Evolutionary conservation across 2,888 invertebrate genomes (phyloP), one percentile per base, ranked within the genome.

Genomic region (Melieria crassipennis): DNA sequence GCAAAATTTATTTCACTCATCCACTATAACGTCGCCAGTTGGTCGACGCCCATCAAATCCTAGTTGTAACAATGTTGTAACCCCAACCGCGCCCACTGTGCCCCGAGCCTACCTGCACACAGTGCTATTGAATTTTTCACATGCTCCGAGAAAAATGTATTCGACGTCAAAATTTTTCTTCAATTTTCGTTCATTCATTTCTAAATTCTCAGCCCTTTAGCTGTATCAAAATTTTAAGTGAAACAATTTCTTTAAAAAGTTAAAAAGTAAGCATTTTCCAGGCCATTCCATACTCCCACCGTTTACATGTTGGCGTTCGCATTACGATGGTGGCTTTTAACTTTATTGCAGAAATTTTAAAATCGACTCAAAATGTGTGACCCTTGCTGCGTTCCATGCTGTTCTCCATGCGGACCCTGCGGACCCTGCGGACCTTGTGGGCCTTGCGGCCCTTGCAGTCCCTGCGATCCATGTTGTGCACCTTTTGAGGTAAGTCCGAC

Each of bases 401-500:
- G 75, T 66, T 66, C 67, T 47, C 73, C 72, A 16, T 81, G 79
- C 58, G 76, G 77, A 50, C 78, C 79, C 10, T 78, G 76, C 63
- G 77, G 75, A 9, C 78, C 81, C 13, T 79, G 78, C 69, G 78
- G 76, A 13, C 77, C 77, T 0, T 77, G 78, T 55, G 76, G 76
- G 5, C 80, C 84, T 1, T 77, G 76, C 57, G 77, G 77, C 9
- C 79, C 81, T 6, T 81, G 80, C 75, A 77, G 79, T 70, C 83
- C 83, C 60, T 84, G 83, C 71, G 85, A 82, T 76, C 84, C 85
- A 16, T 85, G 85, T 69, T 81, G 85, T 73, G 84, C 83, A 78
- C 84, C 86, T 60, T 83, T 82, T 71, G 84, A 84, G 82, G 85
- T 85, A 75, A 81, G 82, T 80, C n/a, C 6, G 52, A 4, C 52